Conservation (phyloP, 1,140 invertebrate species). For the Drosophila subpulchrella region DNA sequence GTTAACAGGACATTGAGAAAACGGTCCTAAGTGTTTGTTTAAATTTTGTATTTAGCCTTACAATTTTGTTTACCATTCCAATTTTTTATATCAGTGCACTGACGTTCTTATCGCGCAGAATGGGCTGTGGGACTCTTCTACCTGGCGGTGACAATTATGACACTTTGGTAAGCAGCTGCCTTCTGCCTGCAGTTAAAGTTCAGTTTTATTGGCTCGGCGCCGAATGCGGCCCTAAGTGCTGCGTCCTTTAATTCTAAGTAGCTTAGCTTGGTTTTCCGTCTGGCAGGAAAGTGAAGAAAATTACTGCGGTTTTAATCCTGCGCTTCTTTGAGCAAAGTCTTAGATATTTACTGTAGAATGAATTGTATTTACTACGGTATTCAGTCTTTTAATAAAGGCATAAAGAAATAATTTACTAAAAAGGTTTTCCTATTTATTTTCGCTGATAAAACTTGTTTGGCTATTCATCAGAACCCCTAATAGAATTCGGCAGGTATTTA, state of each 20-base stretch:
- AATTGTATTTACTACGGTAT: not conserved
- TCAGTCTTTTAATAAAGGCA: not conserved
- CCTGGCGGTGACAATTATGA: constrained; percentile 66
- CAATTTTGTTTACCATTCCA: no score
- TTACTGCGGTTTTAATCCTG: constrained; percentile 4
- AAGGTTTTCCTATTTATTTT: not conserved
- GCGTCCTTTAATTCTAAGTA: constrained; percentile 67
- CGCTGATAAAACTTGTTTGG: not conserved
- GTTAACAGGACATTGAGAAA: no score
- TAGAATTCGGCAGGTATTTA: constrained; percentile 1
- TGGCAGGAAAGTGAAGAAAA: not conserved
- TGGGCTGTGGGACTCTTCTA: not conserved
- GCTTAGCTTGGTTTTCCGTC: constrained; percentile 53
- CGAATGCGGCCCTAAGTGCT: constrained; percentile 60
- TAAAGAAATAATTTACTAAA: not conserved
- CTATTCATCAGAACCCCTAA: not conserved
- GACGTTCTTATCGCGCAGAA: constrained; percentile 19
- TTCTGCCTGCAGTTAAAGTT: constrained; percentile 53
- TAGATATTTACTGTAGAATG: not conserved
- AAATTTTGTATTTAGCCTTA: no score
- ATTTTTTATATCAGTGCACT: not conserved
- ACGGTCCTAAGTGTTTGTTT: no score
- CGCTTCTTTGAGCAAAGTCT: not conserved
- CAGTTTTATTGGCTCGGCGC: constrained; percentile 60
- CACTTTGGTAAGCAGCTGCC: constrained; percentile 34